Conservation (phyloP, 1,140 invertebrate genomes). For the Leptopilina boulardi region DNA sequence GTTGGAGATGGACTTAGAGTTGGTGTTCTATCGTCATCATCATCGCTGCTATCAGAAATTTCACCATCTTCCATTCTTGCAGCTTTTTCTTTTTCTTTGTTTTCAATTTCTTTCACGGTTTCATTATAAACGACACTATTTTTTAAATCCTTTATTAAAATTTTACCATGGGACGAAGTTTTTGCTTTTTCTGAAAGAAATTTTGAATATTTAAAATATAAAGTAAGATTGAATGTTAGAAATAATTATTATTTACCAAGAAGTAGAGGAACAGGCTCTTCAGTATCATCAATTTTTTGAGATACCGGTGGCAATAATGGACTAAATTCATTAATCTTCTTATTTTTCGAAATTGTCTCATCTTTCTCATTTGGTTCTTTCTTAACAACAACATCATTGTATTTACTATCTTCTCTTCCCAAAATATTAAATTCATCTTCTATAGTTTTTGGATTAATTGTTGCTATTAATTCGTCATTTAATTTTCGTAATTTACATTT, state of each 20-base stretch:
- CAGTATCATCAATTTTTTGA: slow-evolving; percentile 64
- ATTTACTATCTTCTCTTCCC: slow-evolving; percentile 40
- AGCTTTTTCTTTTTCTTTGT: slow-evolving; percentile 79
- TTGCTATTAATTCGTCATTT: slow-evolving; percentile 34
- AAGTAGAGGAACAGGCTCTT: slow-evolving; percentile 71
- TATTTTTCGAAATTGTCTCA: slow-evolving; percentile 9
- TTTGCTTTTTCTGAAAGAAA: slow-evolving; percentile 69
- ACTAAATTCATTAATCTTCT: slow-evolving; percentile 53
- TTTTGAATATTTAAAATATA: neutral
- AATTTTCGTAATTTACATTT: slow-evolving; percentile 49
- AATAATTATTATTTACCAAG: slow-evolving; percentile 69
- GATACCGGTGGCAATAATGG: slow-evolving; percentile 60
- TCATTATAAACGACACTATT: slow-evolving; percentile 82
- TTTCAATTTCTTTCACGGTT: slow-evolving; percentile 81
- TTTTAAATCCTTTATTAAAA: slow-evolving; percentile 82
- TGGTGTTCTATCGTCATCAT: slow-evolving; percentile 69
- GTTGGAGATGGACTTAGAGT: slow-evolving; percentile 67
- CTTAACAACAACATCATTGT: slow-evolving; percentile 40
- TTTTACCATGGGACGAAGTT: slow-evolving; percentile 67
- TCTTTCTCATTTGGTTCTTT: slow-evolving; percentile 32
- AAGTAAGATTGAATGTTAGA: neutral
- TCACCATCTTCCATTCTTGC: slow-evolving; percentile 81
- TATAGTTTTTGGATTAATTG: neutral
- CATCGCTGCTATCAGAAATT: slow-evolving; percentile 78
- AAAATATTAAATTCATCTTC: slow-evolving; percentile 52